Base-by-base conservation (phyloP, 2,888 invertebrate genomes). In the Chrysina gloriosa region DNA sequence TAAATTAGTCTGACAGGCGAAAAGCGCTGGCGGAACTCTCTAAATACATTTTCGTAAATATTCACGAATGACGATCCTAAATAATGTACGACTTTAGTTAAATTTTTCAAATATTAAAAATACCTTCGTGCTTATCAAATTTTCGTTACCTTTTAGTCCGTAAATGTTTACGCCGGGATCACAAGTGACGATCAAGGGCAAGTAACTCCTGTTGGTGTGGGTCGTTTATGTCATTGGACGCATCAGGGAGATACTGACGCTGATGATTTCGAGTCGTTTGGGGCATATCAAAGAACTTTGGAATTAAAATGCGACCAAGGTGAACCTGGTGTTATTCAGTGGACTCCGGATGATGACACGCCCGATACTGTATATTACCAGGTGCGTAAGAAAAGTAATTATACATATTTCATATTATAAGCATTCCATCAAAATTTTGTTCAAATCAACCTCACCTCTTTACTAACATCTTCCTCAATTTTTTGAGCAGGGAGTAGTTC, bases 331-430 rank as follows among this genome's bases (percentile, higher is more conserved):
- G 86, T 95, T 39, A 89, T 96, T 36, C 89, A 91, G 70, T 97
- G 95, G 94, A 93, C 90, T 0, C 96, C 96, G 0, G 94, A 95
- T 81, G 84, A 85, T 66, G 87, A 91, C 74, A 96, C 96, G 0
- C 96, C 97, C 0, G 93, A 96, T 80, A 92, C 94, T 4, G 94
- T 97, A 36, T 97, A 96, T 81, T 97, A 97, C 82, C 97, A 94
- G 88, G 94, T 93, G 81, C 74, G 61, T 52, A 31, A 65, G 39
- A 39, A 58, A 36, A 21, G n/a, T 5, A 50, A 50, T 5, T 6
- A 25, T 16, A 48, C 7, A 50, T 6, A 50, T 5, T 61, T 23
- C n/a, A n/a, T n/a, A n/a, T n/a, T n/a, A n/a, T n/a, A n/a, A n/a
- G n/a, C n/a, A n/a, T n/a, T n/a, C n/a, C n/a, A n/a, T n/a, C n/a